A percentile compares a stretch with the other conserved stretches of the same genome.
Evolutionary conservation across 2,113 vertebrate genomes (phyloP).

Genomic region (Ciconia stormi): DNA sequence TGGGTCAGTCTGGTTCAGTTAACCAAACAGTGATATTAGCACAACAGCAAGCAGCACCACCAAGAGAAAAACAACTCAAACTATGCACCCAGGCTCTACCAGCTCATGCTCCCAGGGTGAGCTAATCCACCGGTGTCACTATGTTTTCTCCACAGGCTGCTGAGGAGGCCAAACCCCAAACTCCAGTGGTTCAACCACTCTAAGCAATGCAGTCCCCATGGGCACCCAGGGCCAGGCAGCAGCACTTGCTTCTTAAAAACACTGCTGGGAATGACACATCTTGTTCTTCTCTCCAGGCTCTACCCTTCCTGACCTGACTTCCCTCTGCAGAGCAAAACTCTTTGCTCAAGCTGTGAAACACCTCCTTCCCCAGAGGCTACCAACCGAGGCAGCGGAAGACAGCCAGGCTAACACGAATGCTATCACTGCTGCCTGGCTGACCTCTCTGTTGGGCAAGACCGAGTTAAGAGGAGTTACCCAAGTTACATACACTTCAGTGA

Average conservation of each 20-base stretch:
- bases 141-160: not conserved
- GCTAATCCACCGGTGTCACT: not conserved
- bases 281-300: not conserved
- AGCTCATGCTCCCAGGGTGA: not conserved
- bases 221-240: not conserved
- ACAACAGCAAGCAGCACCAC: not conserved
- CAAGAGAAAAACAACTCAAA: not conserved
- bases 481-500: not conserved
- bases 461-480: not conserved
- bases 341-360: not conserved
- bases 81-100: not conserved
- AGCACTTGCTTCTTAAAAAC: not conserved
- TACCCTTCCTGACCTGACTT: not conserved
- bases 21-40: not conserved
- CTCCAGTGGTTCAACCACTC: not conserved
- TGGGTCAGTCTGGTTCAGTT: not conserved
- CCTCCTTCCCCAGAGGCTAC: not conserved
- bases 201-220: not conserved
- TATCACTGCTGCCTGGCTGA: not conserved
- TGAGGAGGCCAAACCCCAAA: not conserved
- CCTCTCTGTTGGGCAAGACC: not conserved
- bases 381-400: rapidly evolving
- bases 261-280: not conserved
- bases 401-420: not conserved
- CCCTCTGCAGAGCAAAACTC: not conserved